Evolutionary conservation across 2,888 invertebrate species (phyloP), one percentile per base, ranked within the genome.

Genomic region (Nephrotoma appendiculata): DNA sequence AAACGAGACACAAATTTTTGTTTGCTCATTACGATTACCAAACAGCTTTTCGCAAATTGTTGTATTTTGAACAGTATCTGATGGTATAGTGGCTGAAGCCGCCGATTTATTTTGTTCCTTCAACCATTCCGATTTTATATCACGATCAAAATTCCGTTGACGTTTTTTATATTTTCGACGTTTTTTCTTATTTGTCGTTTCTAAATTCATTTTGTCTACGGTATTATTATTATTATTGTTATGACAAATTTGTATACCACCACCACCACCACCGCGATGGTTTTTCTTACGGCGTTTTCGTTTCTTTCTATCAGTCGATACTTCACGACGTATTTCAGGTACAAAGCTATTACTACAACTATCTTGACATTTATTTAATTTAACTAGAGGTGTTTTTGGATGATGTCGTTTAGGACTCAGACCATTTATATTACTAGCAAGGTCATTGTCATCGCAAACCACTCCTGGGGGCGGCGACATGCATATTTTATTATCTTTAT

Each of bases 131-230:
- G 92, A 92, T 88, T 92, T 92, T n/a, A 92, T 88, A 87, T 91
- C 92, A 89, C 92, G 92, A 87, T 92, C 92, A 19, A 92, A 91
- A 31, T 92, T 90, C 85, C 92, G 89, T 57, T 92, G 88, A 88
- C 92, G 92, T 87, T 92, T 91, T 87, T 92, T 92, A 88, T 9
- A 71, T 71, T 71, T 71, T 71, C 71, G 71, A 0, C 92, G 92
- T 89, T 92, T 92, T 88, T 92, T 92, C 90, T 93, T 92, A 31
- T 92, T 91, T 89, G 92, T 92, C 88, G 92, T 88, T 84, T 84
- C 84, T 84, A 84, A 42, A 42, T 42, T 43, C 84, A 84, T 84
- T 15, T 84, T 84, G 42, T 84, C 43, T 84, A 84, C n/a, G 9
- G 84, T 84, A 84, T 7, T 84, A 6, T 42, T 83, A 92, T 89